These are phyloP conservation scores for Amblyopsis hoosieri DNA, from an alignment of 2,797 vertebrate species.

Conservation along the genomic window DNA sequence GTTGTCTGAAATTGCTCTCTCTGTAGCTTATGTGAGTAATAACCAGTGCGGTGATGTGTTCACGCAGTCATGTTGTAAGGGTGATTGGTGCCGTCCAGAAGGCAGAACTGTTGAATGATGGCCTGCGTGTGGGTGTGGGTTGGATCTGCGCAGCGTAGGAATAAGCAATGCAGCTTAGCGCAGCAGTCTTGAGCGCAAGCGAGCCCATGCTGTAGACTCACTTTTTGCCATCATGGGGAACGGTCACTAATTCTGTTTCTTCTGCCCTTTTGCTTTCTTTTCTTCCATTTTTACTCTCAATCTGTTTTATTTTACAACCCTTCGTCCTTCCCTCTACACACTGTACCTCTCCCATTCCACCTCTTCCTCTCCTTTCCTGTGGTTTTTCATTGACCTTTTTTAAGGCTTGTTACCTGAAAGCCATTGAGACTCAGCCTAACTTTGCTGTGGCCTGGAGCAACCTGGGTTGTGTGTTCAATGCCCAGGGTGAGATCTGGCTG, in stretches of 20 bases:
- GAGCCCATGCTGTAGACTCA: constrained; percentile 99
- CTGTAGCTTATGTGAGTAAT: background rate
- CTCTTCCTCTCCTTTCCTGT: constrained; percentile 57
- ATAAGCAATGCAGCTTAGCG: constrained; percentile 95
- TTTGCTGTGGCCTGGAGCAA: constrained; percentile 99
- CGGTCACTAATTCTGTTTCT: constrained; percentile 85
- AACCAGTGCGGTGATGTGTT: background rate
- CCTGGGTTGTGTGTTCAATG: constrained; percentile 99
- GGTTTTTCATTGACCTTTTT: constrained; percentile 77
- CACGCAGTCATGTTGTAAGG: background rate
- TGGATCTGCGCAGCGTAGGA: constrained; percentile 98
- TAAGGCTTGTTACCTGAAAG: constrained; percentile 99
- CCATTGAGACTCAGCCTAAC: constrained; percentile 99
- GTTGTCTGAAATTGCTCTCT: constrained; percentile 77
- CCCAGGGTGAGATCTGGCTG: constrained; percentile 99
- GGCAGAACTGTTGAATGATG: constrained; percentile 91
- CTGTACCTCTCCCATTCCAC: constrained; percentile 63
- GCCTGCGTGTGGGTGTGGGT: constrained; percentile 89
- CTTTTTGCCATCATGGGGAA: constrained; percentile 93
- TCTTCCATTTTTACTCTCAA: constrained; percentile 77
- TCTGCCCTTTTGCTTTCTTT: constrained; percentile 80
- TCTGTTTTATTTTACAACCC: constrained; percentile 75
- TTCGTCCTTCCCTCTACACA: constrained; percentile 66
- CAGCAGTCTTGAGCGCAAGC: constrained; percentile 91
- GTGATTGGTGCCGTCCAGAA: constrained; percentile 6